These are phyloP conservation scores for Caradrina kadenii DNA, from an alignment of 2,888 invertebrate genomes.

Conservation along the genomic window DNA sequence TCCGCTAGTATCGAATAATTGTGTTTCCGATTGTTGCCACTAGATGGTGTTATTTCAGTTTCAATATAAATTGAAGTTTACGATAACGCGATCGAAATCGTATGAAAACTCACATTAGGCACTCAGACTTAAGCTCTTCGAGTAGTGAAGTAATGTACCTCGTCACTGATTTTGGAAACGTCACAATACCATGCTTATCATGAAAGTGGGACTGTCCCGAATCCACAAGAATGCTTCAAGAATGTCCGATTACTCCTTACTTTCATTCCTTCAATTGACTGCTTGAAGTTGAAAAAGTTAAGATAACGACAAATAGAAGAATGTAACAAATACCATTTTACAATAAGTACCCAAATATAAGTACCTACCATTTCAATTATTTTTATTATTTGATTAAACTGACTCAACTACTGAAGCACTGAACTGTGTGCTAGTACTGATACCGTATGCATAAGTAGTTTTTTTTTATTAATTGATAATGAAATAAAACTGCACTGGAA, in stretches of 20 bases:
- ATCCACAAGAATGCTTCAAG: neutral
- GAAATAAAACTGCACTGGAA: too few species aligned
- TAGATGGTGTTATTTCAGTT: too few species aligned
- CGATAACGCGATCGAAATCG: too few species aligned
- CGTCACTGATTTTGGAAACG: neutral
- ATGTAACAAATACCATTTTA: neutral
- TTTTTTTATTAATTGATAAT: too few species aligned
- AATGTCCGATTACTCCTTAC: slow-evolving; percentile 20
- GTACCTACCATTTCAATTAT: too few species aligned
- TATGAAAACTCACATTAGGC: too few species aligned
- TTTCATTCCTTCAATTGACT: slow-evolving; percentile 26
- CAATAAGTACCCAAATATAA: neutral
- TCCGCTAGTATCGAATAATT: too few species aligned
- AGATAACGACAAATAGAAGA: slow-evolving; percentile 7
- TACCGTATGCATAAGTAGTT: too few species aligned
- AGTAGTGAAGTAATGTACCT: neutral
- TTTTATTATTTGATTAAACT: too few species aligned
- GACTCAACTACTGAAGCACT: neutral
- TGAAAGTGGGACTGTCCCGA: slow-evolving; percentile 26
- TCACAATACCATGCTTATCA: neutral
- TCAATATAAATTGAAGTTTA: too few species aligned
- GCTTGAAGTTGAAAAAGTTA: neutral
- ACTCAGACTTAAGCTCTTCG: neutral
- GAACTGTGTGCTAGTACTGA: too few species aligned
- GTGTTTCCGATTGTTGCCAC: too few species aligned